Conservation (phyloP, 2,797 vertebrate genomes). For the Danio aesculapii region DNA sequence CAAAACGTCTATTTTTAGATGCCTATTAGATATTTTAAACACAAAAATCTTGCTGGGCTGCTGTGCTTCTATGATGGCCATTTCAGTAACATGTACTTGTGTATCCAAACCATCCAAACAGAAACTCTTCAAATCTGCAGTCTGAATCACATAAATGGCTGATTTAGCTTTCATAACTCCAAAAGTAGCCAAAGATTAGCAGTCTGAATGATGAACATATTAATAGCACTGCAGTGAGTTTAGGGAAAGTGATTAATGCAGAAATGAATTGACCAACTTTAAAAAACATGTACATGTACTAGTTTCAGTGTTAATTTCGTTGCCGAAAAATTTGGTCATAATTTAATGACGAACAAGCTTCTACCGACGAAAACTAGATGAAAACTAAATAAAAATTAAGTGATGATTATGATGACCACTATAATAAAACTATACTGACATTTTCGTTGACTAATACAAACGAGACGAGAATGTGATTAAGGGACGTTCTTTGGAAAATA, state of each 20-base stretch:
- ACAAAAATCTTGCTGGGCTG: no score
- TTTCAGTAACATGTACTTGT: background rate
- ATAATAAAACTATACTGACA: no score
- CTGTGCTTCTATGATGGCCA: background rate
- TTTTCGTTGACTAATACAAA: no score
- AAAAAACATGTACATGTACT: slow-evolving; percentile 1
- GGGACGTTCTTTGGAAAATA: no score
- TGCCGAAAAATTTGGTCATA: no score
- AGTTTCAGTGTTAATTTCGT: background rate
- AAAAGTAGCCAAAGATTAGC: background rate
- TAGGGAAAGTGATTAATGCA: slow-evolving; percentile 18
- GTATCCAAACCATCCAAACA: background rate
- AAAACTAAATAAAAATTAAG: no score
- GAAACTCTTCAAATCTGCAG: background rate
- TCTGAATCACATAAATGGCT: background rate
- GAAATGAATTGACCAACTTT: slow-evolving; percentile 6
- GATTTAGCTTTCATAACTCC: background rate
- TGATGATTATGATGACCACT: no score
- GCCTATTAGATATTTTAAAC: no score
- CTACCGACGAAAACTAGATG: no score
- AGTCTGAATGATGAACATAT: background rate
- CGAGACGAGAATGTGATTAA: no score
- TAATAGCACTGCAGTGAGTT: background rate
- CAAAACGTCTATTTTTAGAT: no score
- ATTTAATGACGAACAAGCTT: no score